phyloP scores from a whole-genome alignment of 1,140 invertebrate species.

The Holcopasites calliopsidis region DNA sequence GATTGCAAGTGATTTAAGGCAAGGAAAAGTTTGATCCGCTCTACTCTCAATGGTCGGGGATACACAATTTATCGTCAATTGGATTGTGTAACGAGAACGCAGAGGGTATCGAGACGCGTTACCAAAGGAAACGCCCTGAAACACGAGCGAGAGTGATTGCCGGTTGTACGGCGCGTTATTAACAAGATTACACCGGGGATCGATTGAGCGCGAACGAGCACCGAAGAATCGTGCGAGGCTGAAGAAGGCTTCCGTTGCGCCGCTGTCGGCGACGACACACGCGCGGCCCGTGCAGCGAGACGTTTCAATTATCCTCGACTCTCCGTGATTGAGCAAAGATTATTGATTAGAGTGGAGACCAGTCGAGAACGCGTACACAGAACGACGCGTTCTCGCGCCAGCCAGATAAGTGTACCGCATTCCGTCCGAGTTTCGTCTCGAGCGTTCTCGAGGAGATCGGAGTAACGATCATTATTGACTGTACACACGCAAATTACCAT shows the following conservation, averaged over 20 bases:
- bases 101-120: background rate
- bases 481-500: background rate
- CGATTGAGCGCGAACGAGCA: constrained; percentile 8
- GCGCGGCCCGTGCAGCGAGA: constrained; percentile 17
- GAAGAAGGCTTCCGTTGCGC: constrained; percentile 24
- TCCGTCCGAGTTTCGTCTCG: background rate
- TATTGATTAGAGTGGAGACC: constrained; percentile 54
- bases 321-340: constrained; percentile 62
- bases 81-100: background rate
- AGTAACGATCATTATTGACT: background rate
- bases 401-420: background rate
- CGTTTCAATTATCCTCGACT: constrained; percentile 48
- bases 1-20: no score
- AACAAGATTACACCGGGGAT: constrained; percentile 11
- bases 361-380: constrained; percentile 14
- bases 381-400: background rate
- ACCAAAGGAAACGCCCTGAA: background rate
- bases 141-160: constrained; percentile 11
- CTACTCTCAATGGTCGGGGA: background rate
- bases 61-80: background rate
- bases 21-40: no score
- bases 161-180: constrained; percentile 4
- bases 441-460: background rate
- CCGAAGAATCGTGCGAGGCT: background rate
- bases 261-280: constrained; percentile 35